Base-by-base conservation (phyloP, 2,888 invertebrate species). In the Stenolophus ochropezus region DNA sequence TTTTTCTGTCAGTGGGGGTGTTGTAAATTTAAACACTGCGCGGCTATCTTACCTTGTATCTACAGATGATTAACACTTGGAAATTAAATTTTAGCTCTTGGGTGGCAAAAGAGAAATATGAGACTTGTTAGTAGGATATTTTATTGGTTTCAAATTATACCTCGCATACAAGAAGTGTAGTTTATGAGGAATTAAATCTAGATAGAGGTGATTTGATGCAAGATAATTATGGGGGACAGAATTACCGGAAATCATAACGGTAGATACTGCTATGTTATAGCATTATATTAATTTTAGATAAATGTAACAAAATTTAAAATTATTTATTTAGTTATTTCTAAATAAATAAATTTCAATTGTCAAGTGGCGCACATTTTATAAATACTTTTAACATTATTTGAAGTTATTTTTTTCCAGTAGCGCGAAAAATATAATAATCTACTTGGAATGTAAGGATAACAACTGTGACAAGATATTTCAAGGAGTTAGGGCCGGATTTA, bases 21-120 rank as follows among this genome's bases (percentile, higher is more conserved):
- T 75, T 23, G 27, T 75, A 53, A 21, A 73, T 73, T 73, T 73
- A 73, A 73, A 73, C 73, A 73, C 73, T 47, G 21, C 49, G 49
- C n/a, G 47, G 23, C n/a, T 73, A 49, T 73, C 49, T 47, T 49
- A n/a, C n/a, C 73, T 11, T 69, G 47, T 73, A 75, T 75, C 75
- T 51, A 21, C 33, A 49, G 47, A 77, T 77, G 77, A 77, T 77
- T 77, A 77, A 77, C 77, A 61, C 77, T 16, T 65, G 61, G 77
- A 65, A 47, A 77, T 77, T 77, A 61, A 77, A 77, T 61, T 76
- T 53, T 53, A 76, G 27, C 76, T 56, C 73, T 51, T 51, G 49
- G 73, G 73, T 69, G 73, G 51, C 25, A 73, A 73, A 49, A 49
- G 65, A 69, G 65, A 69, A 73, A 73, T 73, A 73, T 73, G 73